These are phyloP conservation scores for Siniperca knerii DNA, from an alignment of 2,113 vertebrate species.

Conservation along the genomic window DNA sequence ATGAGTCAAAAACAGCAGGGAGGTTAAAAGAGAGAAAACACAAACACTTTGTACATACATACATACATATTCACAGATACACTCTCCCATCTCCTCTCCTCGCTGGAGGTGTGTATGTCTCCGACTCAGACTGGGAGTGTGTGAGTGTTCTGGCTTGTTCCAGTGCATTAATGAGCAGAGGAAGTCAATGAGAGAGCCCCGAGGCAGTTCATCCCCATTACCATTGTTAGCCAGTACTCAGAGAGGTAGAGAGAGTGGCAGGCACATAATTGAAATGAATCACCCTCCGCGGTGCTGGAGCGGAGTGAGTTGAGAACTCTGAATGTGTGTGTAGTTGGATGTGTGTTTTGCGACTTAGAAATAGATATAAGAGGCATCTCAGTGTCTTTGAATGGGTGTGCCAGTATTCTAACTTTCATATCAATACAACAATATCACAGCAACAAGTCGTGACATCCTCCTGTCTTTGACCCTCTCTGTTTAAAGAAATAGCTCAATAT, in stretches of 20 bases:
- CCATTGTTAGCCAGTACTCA: conserved; percentile 52
- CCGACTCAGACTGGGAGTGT: conserved; percentile 27
- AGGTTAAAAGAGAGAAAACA: conserved; percentile 7
- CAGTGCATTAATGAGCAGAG: conserved; percentile 68
- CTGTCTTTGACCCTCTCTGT: not conserved
- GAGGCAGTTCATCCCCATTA: conserved; percentile 73
- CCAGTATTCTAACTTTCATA: not conserved
- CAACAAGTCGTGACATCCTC: not conserved
- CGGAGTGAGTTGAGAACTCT: not conserved
- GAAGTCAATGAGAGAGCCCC: conserved; percentile 68
- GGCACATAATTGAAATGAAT: conserved; percentile 71
- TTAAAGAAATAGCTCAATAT: not conserved
- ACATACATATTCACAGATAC: not conserved
- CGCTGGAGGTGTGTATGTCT: conserved; percentile 28
- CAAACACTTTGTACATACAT: conserved; percentile 4
- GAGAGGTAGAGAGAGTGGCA: conserved; percentile 48
- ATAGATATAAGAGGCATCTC: not conserved
- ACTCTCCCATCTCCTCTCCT: not conserved
- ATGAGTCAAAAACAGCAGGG: not conserved
- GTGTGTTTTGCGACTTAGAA: conserved; percentile 13
- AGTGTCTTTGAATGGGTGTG: not conserved
- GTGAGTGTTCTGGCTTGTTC: conserved; percentile 59
- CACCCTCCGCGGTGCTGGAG: conserved; percentile 40
- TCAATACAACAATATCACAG: not conserved
- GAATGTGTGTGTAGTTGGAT: not conserved